Conservation (phyloP, 2,113 vertebrate genomes). For the Limnothrissa miodon region DNA sequence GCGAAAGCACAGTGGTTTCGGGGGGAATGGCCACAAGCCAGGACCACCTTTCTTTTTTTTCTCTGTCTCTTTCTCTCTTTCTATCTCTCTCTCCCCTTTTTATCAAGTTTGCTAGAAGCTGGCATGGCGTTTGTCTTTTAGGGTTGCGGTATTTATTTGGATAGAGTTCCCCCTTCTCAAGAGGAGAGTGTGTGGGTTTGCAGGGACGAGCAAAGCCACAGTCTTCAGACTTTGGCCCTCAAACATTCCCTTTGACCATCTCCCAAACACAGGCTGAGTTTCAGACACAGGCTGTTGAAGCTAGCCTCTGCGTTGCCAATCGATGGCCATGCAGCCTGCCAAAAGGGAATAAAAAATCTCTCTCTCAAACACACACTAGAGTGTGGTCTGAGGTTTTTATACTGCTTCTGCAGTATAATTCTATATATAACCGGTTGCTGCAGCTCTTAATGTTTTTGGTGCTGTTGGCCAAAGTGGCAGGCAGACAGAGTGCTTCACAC, state of each 20-base stretch:
- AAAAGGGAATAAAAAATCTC: constrained; percentile 25
- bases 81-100: neutral
- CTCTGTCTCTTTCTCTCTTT: neutral
- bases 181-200: neutral
- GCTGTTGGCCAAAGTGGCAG: constrained; percentile 60
- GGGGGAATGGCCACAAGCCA: constrained; percentile 19
- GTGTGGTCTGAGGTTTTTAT: constrained; percentile 61
- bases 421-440: constrained; percentile 64
- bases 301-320: constrained; percentile 20
- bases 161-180: constrained; percentile 55
- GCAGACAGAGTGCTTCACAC: constrained; percentile 37
- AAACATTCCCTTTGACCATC: constrained; percentile 22
- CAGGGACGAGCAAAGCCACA: neutral
- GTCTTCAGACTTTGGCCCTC: constrained; percentile 49
- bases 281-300: constrained; percentile 23
- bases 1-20: constrained; percentile 22
- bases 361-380: constrained; percentile 35
- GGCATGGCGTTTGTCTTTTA: constrained; percentile 18
- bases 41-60: neutral
- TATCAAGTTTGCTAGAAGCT: neutral
- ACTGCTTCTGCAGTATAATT: constrained; percentile 58
- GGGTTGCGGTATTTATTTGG: constrained; percentile 54
- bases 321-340: neutral
- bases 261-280: constrained; percentile 7
- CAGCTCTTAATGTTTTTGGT: constrained; percentile 57